Base-by-base conservation (phyloP, 2,888 invertebrate genomes). In the Clusia tigrina region DNA sequence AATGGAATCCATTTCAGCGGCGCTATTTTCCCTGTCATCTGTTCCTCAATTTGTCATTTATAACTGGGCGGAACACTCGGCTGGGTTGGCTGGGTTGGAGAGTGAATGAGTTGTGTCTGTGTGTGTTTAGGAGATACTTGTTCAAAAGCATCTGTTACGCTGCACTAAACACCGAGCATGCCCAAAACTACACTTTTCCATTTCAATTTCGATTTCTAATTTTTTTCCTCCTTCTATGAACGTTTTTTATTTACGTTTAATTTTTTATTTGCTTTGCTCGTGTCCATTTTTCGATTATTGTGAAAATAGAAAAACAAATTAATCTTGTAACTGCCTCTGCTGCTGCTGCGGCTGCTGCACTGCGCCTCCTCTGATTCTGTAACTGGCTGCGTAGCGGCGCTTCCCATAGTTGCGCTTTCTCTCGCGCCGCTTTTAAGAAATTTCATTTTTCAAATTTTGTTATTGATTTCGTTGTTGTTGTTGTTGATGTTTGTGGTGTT, bases 1-100 rank as follows among this genome's bases (percentile, higher is more conserved):
- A 42, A 42, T 42, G 42, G n/a, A 42, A 42, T 42, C 2, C 42
- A 42, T 42, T 42, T 42, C 10, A 42, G 18, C 37, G 23, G n/a
- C 23, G 25, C 38, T 25, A 55, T 25, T 54, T 55, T 58, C 17
- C 20, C 54, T 54, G 38, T 62, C 62, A 62, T 54, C 57, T 53
- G 37, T 55, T 51, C 55, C 54, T 51, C 63, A 58, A 63, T 63
- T 63, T 63, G 63, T 63, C 63, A 55, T 63, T 58, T 63, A 58
- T 54, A 32, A 53, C 46, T 24, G 38, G 25, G 55, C n/a, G n/a
- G n/a, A 6, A 32, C 12, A 32, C 22, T 18, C 22, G 48, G 3
- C 9, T 42, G n/a, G 15, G n/a, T 42, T 42, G 5, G 18, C 20
- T 48, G 22, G 6, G 48, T 22, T n/a, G n/a, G 22, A 6, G 3